Percentiles rank a stretch among this genome's conserved stretches.
Conservation (phyloP, 2,113 vertebrate genomes). For the Camelus dromedarius region DNA sequence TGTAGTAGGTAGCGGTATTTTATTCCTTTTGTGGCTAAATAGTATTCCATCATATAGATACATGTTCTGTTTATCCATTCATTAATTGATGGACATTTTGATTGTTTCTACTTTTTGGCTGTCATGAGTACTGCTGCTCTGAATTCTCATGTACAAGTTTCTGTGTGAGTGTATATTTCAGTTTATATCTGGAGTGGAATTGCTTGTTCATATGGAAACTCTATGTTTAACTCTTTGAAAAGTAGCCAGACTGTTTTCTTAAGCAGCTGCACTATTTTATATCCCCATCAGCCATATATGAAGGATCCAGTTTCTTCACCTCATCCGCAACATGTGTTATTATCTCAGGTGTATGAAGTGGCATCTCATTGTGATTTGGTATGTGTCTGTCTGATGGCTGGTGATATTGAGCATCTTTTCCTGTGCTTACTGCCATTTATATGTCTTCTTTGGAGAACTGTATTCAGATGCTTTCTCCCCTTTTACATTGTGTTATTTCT, state of each 20-base stretch:
- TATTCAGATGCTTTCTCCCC: not conserved
- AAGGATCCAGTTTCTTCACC: not conserved
- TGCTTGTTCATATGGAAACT: not conserved
- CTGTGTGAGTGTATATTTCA: not conserved
- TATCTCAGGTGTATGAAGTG: not conserved
- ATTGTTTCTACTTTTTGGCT: not conserved
- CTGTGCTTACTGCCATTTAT: not conserved
- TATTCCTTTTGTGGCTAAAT: not conserved
- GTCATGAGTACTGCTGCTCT: not conserved
- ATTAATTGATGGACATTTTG: not conserved
- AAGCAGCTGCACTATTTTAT: not conserved
- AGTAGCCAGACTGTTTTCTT: not conserved
- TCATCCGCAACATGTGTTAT: not conserved
- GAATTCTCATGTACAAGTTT: not conserved
- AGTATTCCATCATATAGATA: not conserved
- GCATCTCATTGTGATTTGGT: not conserved
- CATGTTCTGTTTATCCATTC: not conserved
- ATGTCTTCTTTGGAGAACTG: not conserved
- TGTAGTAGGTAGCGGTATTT: not conserved
- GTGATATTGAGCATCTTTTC: not conserved
- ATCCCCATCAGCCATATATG: not conserved
- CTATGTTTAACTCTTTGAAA: not conserved
- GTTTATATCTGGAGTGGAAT: not conserved
- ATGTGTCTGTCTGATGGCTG: not conserved
- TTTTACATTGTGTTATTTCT: not conserved